Evolutionary conservation across 2,888 invertebrate genomes (phyloP), one percentile per base, ranked within the genome.

Genomic region (Brachypalpus laphriformis): DNA sequence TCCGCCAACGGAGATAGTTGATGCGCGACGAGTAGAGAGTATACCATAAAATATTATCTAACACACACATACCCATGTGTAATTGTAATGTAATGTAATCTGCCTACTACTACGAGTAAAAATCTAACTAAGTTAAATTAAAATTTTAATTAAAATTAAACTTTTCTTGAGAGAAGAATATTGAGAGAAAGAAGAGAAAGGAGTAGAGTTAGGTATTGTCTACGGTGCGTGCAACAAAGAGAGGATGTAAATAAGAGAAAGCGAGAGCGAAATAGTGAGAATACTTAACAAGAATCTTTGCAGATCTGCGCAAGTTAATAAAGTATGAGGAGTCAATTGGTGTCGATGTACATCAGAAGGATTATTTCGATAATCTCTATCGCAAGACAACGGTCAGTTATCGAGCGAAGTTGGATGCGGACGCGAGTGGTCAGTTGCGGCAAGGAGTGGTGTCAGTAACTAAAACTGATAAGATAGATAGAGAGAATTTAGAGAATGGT

Each of bases 301-400:
- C 45, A 91, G 91, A 91, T 89, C 81, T 91, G 57, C 90, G 91
- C 34, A 91, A 91, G 85, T 87, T 92, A 76, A 92, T 92, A 75
- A 92, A 91, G 87, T 89, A 92, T 88, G 92, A 92, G 81, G 91
- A 91, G 71, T 88, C 88, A 34, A 85, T 91, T 87, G 89, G 89
- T 72, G 82, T 88, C 11, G 87, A 88, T 77, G 74, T 71, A 51
- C 87, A 89, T 74, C 89, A 88, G 71, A 87, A 88, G 61, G 88
- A 89, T 74, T 85, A 89, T 83, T 92, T 91, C 87, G 88, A 90
- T 68, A 88, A 87, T 57, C 90, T 93, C 57, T 89, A 92, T 87
- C 90, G 90, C 74, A 90, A 90, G 59, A 89, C 90, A 34, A 93
- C 93, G 28, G 89, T 90, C 75, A 91, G 92, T 71, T 92, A 90